Conservation (phyloP, 1,140 invertebrate species). For the Chironomus striatipennis region DNA sequence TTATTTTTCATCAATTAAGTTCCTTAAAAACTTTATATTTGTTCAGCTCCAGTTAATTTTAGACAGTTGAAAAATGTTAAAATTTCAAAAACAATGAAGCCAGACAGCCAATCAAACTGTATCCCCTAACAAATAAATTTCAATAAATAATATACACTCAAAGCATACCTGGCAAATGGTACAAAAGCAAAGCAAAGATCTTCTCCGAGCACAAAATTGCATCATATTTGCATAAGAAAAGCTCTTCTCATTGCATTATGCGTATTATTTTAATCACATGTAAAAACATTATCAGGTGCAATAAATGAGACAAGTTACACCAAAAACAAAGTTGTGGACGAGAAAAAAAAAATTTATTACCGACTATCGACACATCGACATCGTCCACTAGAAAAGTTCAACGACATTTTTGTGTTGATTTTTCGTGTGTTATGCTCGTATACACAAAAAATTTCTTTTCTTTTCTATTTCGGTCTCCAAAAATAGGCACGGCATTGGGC, state of each 20-base stretch:
- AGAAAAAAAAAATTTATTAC: background rate
- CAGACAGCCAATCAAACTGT: too few relatives aligned
- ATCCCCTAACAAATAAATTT: too few relatives aligned
- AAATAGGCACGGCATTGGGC: conserved; percentile 1
- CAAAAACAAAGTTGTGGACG: background rate
- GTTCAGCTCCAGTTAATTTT: too few relatives aligned
- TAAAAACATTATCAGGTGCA: background rate
- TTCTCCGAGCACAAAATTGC: too few relatives aligned
- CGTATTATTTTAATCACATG: conserved; percentile 7
- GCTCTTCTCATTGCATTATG: background rate
- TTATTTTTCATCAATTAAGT: too few relatives aligned
- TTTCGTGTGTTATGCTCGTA: conserved; percentile 3
- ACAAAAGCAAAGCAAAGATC: too few relatives aligned
- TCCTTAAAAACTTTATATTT: too few relatives aligned
- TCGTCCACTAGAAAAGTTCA: conserved; percentile 8
- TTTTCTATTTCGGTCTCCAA: conserved; percentile 20
- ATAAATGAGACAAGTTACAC: too few relatives aligned
- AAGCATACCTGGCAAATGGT: too few relatives aligned
- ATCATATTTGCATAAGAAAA: background rate
- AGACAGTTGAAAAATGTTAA: too few relatives aligned
- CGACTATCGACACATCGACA: conserved; percentile 5
- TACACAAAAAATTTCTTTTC: background rate
- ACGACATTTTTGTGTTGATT: conserved; percentile 22
- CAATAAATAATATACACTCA: too few relatives aligned
- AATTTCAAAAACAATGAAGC: too few relatives aligned